Evolutionary conservation across 1,140 invertebrate species (phyloP), one percentile per base, ranked within the genome.

Genomic region (Galendromus occidentalis): DNA sequence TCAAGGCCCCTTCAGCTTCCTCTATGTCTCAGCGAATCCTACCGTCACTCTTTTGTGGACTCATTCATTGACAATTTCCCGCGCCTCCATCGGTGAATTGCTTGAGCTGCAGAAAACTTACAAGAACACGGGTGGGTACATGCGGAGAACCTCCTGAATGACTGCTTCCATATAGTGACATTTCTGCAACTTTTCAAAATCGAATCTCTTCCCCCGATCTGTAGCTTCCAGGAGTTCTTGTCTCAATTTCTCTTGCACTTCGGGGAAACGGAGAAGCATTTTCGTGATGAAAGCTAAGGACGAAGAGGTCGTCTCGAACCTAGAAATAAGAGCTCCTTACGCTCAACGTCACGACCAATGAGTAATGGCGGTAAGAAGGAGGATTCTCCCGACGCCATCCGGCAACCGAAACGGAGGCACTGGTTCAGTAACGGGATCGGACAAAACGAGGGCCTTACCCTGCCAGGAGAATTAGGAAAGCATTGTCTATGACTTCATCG

Each of bases 391-490:
- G n/a, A n/a, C 33, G 9, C 33, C 4, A 9, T 39, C 33, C 4
- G 33, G 4, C 33, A 4, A 9, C 9, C 33, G 33, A 9, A 6
- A 6, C 9, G 33, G 33, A 6, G 33, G 4, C 33, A 6, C 33
- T 39, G 9, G 33, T 9, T 39, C 33, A 39, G 4, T 4, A 39
- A 39, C 9, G 33, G 33, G 9, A 39, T 39, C 33, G 4, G 9
- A 9, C 33, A 9, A 39, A 39, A 39, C 4, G 33, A 39, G 9
- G 33, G 4, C 2, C 51, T 59, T 22, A 59, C 51, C 78, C 78
- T 12, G 76, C 79, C 7, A 79, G 65, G 18, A 80, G 66, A 66
- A 80, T 77, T 0, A 80, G 65, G 65, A 76, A 72, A 14, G 74
- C 73, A 51, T 79, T 76, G 4, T 72, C 74, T 29, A 77, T 71